Evolutionary conservation across 2,888 invertebrate species (phyloP).

Genomic region (Diloba caeruleocephala): DNA sequence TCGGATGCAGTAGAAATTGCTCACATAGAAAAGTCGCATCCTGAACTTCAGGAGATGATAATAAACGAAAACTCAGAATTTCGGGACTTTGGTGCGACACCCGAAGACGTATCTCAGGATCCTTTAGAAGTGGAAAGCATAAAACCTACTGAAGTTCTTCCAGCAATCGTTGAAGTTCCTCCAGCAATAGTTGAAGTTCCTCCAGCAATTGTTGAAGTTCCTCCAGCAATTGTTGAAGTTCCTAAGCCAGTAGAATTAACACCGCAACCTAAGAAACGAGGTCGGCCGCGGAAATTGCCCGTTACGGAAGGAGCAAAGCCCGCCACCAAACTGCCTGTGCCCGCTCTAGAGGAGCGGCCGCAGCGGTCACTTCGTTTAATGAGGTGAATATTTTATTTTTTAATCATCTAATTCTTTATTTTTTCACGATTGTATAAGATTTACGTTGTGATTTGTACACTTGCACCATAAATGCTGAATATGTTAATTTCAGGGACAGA

Average conservation of each 20-base stretch:
- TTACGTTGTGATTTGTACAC: background rate
- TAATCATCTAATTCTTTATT: background rate
- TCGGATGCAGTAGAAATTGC: slow-evolving; percentile 72
- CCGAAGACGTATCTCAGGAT: slow-evolving; percentile 81
- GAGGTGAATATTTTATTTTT: slow-evolving; percentile 67
- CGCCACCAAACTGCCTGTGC: slow-evolving; percentile 68
- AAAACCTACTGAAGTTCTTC: slow-evolving; percentile 62
- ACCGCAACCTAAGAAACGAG: slow-evolving; percentile 84
- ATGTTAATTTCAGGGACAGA: slow-evolving; percentile 78
- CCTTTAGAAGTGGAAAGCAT: slow-evolving; percentile 74
- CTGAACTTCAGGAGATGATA: slow-evolving; percentile 78
- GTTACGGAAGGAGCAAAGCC: slow-evolving; percentile 76
- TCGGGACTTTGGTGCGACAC: slow-evolving; percentile 70
- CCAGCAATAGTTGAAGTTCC: too few species aligned
- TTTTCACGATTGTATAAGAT: background rate
- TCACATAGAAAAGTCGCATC: slow-evolving; percentile 70
- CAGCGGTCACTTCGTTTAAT: slow-evolving; percentile 82
- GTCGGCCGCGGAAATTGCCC: slow-evolving; percentile 83
- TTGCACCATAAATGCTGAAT: slow-evolving; percentile 4
- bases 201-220: slow-evolving; percentile 57
- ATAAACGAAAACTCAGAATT: slow-evolving; percentile 84
- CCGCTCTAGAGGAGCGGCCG: slow-evolving; percentile 84
- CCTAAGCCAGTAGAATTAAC: slow-evolving; percentile 70
- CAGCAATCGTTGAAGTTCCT: too few species aligned
- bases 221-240: slow-evolving; percentile 59